Evolutionary conservation across 2,113 vertebrate genomes (phyloP).

Genomic region (Hepsetus odoe): DNA sequence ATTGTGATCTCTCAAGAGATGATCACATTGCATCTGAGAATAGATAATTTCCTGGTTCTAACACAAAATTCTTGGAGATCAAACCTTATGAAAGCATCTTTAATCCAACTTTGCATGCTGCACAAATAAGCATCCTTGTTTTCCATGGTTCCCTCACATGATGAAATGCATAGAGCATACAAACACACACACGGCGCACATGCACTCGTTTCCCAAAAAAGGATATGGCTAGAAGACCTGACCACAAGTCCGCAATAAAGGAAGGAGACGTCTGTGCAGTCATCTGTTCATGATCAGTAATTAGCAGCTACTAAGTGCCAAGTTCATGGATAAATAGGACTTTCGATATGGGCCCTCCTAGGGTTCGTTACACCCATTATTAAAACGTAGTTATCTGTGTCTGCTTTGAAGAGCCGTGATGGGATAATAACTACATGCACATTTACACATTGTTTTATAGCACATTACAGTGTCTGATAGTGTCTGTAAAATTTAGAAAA

Average conservation of each 20-base stretch:
- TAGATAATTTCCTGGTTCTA: too few species aligned
- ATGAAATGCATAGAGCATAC: neutral
- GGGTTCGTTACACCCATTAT: neutral
- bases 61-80: too few species aligned
- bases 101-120: neutral
- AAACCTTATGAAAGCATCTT: neutral
- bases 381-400: neutral
- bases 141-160: neutral
- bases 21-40: too few species aligned
- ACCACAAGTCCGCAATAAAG: neutral
- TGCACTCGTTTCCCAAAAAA: neutral
- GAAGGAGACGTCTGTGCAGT: neutral
- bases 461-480: neutral
- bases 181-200: neutral
- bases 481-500: neutral
- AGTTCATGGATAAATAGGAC: slow-evolving; percentile 1
- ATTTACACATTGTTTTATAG: too few species aligned
- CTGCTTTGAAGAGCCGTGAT: neutral
- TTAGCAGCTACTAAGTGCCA: neutral
- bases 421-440: slow-evolving; percentile 4
- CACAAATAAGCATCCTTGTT: neutral
- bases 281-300: neutral
- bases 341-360: neutral
- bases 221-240: neutral
- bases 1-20: too few species aligned